These are phyloP conservation scores for Antrozous pallidus DNA, from an alignment of 2,797 vertebrate genomes.

Conservation along the genomic window DNA sequence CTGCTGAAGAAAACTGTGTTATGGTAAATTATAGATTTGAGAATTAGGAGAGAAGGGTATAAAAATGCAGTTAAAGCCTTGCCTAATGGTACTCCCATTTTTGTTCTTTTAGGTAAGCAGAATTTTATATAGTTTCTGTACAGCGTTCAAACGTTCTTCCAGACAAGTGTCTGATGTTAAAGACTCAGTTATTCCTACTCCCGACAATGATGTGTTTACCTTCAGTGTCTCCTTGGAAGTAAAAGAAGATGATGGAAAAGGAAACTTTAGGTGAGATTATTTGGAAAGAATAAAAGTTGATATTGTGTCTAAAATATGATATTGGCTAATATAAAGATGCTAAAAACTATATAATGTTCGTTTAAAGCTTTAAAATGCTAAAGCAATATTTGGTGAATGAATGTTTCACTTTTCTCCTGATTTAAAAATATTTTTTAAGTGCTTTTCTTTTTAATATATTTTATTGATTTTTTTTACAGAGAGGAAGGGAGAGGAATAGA, in stretches of 20 bases:
- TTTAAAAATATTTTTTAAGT: slow-evolving; percentile 37
- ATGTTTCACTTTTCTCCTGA: slow-evolving; percentile 10
- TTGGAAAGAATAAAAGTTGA: slow-evolving; percentile 11
- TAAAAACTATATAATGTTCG: not conserved
- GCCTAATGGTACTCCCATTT: slow-evolving; percentile 46
- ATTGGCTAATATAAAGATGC: not conserved
- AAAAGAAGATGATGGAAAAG: slow-evolving; percentile 97
- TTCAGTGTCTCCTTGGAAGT: slow-evolving; percentile 95
- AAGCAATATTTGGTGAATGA: not conserved
- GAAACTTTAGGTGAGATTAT: slow-evolving; percentile 92
- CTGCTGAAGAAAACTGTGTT: not conserved
- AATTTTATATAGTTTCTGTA: slow-evolving; percentile 96
- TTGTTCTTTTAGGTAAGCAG: slow-evolving; percentile 90
- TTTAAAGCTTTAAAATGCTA: not conserved
- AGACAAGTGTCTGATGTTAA: slow-evolving; percentile 88
- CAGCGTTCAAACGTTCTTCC: slow-evolving; percentile 94
- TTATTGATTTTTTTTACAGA: too few relatives aligned
- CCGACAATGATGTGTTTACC: slow-evolving; percentile 92
- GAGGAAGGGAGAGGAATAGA: too few relatives aligned
- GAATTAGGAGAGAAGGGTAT: not conserved
- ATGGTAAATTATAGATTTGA: not conserved
- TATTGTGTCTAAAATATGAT: slow-evolving; percentile 5
- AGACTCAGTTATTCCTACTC: slow-evolving; percentile 85
- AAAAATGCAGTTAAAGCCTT: not conserved
- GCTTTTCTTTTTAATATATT: too few relatives aligned